Conservation (phyloP, 2,797 vertebrate species). For the Discoglossus pictus region DNA sequence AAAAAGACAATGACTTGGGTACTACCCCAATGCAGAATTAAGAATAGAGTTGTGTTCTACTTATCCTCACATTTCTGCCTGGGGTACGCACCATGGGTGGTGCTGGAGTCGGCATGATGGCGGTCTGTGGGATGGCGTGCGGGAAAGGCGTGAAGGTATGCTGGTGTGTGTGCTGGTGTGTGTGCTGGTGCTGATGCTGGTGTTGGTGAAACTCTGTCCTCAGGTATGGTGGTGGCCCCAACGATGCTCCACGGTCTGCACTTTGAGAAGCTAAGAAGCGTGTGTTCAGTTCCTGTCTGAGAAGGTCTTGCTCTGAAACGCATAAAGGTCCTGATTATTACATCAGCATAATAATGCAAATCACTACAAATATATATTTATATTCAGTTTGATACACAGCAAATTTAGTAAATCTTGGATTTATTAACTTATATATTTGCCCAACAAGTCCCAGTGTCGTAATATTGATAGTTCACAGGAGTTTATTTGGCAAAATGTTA, state of each 20-base stretch:
- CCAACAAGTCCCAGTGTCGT: too few species aligned
- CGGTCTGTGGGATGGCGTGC: slow-evolving; percentile 82
- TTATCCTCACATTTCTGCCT: slow-evolving; percentile 97
- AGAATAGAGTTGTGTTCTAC: slow-evolving; percentile 77
- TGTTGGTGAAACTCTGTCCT: slow-evolving; percentile 98
- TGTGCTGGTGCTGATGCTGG: slow-evolving; percentile 93
- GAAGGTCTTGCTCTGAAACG: slow-evolving; percentile 92
- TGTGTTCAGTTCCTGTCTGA: slow-evolving; percentile 96
- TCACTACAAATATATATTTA: too few species aligned
- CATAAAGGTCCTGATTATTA: slow-evolving; percentile 15
- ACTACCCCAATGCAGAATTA: slow-evolving; percentile 27
- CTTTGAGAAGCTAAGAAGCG: slow-evolving; percentile 96
- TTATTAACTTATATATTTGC: too few species aligned
- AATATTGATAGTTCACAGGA: too few species aligned
- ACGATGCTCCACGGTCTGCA: slow-evolving; percentile 88
- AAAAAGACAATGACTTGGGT: background rate
- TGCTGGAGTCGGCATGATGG: slow-evolving; percentile 97
- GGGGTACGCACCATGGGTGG: slow-evolving; percentile 99
- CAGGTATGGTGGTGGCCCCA: slow-evolving; percentile 91
- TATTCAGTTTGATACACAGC: too few species aligned
- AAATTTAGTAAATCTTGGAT: too few species aligned
- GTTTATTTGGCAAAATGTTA: too few species aligned
- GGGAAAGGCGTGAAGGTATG: slow-evolving; percentile 98
- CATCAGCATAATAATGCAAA: background rate
- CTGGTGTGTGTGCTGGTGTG: slow-evolving; percentile 98